Base-by-base conservation (phyloP, 2,888 invertebrate genomes). In the Neria commutata region DNA sequence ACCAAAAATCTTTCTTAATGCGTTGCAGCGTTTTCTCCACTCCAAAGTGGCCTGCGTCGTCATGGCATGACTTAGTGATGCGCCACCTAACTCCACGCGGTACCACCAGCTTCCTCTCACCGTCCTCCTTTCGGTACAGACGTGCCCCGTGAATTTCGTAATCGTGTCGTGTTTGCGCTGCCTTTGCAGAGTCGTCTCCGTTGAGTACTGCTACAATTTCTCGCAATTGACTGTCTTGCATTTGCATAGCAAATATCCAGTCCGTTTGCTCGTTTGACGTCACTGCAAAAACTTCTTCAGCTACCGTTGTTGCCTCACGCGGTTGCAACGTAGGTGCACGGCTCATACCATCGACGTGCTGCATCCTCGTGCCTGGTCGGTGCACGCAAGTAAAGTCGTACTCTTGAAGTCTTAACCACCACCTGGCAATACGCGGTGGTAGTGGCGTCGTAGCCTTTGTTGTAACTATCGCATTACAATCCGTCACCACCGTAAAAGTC, bases 271-370 rank as follows among this genome's bases (percentile, higher is more conserved):
- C n/a, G n/a, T n/a, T 42, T 21, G 17, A 19, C 42, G 6, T 42
- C 17, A 37, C 16, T 4, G 6, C n/a, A 8, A 42, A 14, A 3
- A 42, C 42, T 14, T 14, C 21, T 6, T 42, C 42, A 5, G 42
- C 42, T 5, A 42, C 42, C 4, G 17, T 42, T 6, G 42, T 42
- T 14, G 21, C 21, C 14, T 42, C 42, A 21, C 5, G 4, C 6
- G 42, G 42, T 19, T 17, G 21, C 21, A 19, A 42, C 17, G 19
- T 42, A 19, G 17, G 17, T 8, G 21, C 21, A 19, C 42, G 3
- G 42, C 42, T 65, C 70, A 75, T 52, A 42, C 74, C 61, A 17
- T 77, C 75, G 0, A 74, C 76, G 54, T 76, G 76, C 45, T 58
- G 29, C 70, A 79, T 75, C 54, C 62, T 55, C 1, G 59, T 48